phyloP scores from a whole-genome alignment of 2,113 vertebrate species.

The Orthochromis malagaraziensis region DNA sequence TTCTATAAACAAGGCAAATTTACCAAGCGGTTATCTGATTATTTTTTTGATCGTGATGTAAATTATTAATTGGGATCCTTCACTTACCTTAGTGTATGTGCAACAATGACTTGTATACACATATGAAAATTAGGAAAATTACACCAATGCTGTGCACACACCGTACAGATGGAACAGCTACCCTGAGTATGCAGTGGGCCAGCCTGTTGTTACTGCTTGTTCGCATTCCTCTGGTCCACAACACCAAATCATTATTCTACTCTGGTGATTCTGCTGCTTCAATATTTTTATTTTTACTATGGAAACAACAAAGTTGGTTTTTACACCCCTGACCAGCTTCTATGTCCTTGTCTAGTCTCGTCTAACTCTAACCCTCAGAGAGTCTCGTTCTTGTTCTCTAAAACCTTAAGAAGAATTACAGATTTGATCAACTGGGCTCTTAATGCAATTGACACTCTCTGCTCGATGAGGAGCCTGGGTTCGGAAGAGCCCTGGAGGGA shows the following conservation, averaged over 20 bases:
- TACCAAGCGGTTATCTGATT: not conserved
- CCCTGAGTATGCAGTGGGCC: no score
- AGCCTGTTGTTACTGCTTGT: not conserved
- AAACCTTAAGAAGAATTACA: not conserved
- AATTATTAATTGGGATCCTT: not conserved
- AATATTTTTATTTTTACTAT: not conserved
- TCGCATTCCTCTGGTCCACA: not conserved
- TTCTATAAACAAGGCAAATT: not conserved
- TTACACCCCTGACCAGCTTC: not conserved
- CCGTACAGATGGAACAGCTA: not conserved
- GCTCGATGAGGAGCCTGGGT: not conserved
- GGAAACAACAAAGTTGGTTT: not conserved
- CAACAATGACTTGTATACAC: not conserved
- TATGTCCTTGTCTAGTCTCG: not conserved
- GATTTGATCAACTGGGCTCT: not conserved
- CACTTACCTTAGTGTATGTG: not conserved
- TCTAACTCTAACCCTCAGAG: not conserved
- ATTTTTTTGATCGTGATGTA: not conserved
- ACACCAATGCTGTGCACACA: not conserved
- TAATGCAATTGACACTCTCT: not conserved
- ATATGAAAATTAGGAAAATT: not conserved
- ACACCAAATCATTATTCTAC: not conserved
- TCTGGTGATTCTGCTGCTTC: not conserved
- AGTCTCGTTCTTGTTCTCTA: not conserved
- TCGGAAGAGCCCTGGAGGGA: not conserved